Conservation (phyloP, 2,888 invertebrate species). For the Eucera pruinosa region DNA sequence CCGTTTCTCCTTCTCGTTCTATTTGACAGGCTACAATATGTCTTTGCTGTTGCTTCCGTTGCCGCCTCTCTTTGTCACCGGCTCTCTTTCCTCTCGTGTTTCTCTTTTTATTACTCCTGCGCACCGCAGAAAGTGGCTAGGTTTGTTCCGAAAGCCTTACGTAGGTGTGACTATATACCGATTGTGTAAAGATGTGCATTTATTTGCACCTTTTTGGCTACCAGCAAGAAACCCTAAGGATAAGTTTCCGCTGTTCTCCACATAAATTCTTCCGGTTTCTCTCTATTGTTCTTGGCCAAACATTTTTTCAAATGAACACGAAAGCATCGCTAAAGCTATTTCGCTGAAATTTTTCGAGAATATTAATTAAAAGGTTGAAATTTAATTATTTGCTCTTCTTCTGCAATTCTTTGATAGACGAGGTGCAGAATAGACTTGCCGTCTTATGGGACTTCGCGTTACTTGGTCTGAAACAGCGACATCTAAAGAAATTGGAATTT, state of each 20-base stretch:
- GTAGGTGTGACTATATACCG: neutral
- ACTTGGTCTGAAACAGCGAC: too few species aligned
- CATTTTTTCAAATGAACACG: neutral
- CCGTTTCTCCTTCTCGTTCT: slow-evolving; percentile 47
- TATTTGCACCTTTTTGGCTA: slow-evolving; percentile 27
- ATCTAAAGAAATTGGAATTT: too few species aligned
- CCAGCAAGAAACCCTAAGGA: slow-evolving; percentile 22
- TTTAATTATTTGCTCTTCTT: too few species aligned
- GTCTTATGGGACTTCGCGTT: too few species aligned
- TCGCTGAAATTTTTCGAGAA: too few species aligned
- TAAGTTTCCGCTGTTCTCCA: slow-evolving; percentile 37
- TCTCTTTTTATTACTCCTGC: slow-evolving; percentile 44
- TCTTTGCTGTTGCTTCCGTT: slow-evolving; percentile 29
- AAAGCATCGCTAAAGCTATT: neutral
- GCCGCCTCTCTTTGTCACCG: slow-evolving; percentile 44
- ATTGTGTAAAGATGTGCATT: slow-evolving; percentile 10
- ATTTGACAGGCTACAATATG: slow-evolving; percentile 10
- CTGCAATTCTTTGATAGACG: too few species aligned
- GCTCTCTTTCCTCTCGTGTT: slow-evolving; percentile 7
- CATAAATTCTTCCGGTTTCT: slow-evolving; percentile 25
- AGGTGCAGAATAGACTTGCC: too few species aligned
- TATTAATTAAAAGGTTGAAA: too few species aligned
- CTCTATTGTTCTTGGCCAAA: slow-evolving; percentile 6
- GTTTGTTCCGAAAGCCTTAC: slow-evolving; percentile 2
- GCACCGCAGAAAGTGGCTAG: slow-evolving; percentile 10